Evolutionary conservation across 1,140 invertebrate genomes (phyloP).

Genomic region (Zophobas atratus): DNA sequence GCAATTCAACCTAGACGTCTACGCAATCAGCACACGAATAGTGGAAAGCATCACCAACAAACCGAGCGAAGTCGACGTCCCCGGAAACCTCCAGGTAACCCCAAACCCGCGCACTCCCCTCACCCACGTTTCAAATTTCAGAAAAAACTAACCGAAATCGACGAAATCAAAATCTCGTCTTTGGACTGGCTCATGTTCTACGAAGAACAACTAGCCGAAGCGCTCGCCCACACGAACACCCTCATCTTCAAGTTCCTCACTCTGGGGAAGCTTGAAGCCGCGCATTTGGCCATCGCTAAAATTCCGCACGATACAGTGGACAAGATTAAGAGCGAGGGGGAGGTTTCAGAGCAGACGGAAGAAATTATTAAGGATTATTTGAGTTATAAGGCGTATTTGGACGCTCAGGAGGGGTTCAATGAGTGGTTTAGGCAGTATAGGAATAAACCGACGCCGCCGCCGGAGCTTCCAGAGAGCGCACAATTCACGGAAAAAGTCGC

Average conservation of each 20-base stretch:
- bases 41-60: slow-evolving; percentile 80
- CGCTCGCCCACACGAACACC: slow-evolving; percentile 90
- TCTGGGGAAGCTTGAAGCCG: slow-evolving; percentile 78
- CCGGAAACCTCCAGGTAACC: slow-evolving; percentile 33
- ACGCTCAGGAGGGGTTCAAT: slow-evolving; percentile 89
- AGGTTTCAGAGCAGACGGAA: slow-evolving; percentile 72
- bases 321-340: slow-evolving; percentile 71
- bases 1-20: slow-evolving; percentile 85
- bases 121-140: slow-evolving; percentile 49
- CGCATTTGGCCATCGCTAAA: slow-evolving; percentile 79
- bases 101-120: too few species aligned
- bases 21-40: slow-evolving; percentile 85
- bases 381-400: slow-evolving; percentile 84
- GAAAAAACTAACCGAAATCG: slow-evolving; percentile 72
- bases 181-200: slow-evolving; percentile 92
- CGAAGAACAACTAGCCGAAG: slow-evolving; percentile 83
- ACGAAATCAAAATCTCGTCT: slow-evolving; percentile 84
- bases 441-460: slow-evolving; percentile 79
- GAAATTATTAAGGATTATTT: slow-evolving; percentile 81
- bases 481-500: slow-evolving; percentile 92
- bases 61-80: slow-evolving; percentile 56
- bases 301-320: slow-evolving; percentile 78
- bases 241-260: slow-evolving; percentile 87
- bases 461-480: slow-evolving; percentile 72
- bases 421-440: slow-evolving; percentile 91